Conservation (phyloP, 2,113 vertebrate genomes). For the Telmatochromis bifrenatus region DNA sequence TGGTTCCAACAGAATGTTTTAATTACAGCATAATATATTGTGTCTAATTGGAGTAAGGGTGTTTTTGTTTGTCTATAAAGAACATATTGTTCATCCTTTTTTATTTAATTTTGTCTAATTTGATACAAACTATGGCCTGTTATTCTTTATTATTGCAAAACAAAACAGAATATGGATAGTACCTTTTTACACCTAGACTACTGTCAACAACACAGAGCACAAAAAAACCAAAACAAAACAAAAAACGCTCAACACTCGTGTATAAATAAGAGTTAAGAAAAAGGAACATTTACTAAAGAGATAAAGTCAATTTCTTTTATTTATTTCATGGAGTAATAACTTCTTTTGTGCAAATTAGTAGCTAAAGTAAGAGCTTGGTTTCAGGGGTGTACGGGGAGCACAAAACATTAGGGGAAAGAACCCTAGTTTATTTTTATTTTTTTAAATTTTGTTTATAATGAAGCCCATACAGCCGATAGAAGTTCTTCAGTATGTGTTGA, state of each 20-base stretch:
- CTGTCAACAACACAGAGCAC: neutral
- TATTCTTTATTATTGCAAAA: neutral
- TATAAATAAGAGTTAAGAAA: neutral
- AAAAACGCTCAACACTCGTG: fast-evolving
- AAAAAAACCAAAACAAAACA: neutral
- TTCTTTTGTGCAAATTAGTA: neutral
- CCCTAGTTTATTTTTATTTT: neutral
- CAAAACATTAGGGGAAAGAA: neutral
- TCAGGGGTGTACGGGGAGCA: neutral
- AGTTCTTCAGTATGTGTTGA: neutral
- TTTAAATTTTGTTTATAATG: fast-evolving
- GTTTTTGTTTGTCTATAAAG: neutral
- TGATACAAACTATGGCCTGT: neutral
- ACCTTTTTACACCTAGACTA: neutral
- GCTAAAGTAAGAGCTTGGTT: neutral
- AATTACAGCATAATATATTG: neutral
- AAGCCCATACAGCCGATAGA: neutral
- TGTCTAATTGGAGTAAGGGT: neutral
- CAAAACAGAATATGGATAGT: neutral
- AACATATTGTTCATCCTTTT: neutral
- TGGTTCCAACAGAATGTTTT: neutral
- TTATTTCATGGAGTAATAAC: neutral
- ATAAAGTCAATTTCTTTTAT: neutral
- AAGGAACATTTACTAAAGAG: neutral
- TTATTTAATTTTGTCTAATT: neutral